These are phyloP conservation scores for Diachrysia chrysitis DNA, from an alignment of 2,888 invertebrate species.

Conservation along the genomic window DNA sequence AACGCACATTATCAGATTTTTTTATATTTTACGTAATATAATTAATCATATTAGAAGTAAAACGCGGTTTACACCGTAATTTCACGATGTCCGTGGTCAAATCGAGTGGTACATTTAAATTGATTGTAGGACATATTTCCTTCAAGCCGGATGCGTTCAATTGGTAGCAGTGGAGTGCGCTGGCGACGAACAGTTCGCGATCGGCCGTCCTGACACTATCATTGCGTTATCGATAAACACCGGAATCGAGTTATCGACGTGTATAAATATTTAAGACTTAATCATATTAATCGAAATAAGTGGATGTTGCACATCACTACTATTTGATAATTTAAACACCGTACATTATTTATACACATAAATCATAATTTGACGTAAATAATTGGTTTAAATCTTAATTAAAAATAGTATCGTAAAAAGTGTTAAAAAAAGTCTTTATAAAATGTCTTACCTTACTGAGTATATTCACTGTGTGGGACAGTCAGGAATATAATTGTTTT, in stretches of 20 bases:
- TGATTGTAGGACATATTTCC: slow-evolving; percentile 87
- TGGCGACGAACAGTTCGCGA: slow-evolving; percentile 76
- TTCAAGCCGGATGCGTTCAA: slow-evolving; percentile 88
- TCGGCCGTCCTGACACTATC: slow-evolving; percentile 72
- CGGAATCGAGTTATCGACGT: slow-evolving; percentile 25
- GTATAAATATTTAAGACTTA: slow-evolving; percentile 8
- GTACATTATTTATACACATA: background rate
- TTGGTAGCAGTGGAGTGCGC: slow-evolving; percentile 79
- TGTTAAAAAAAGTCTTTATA: background rate
- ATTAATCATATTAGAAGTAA: slow-evolving; percentile 23
- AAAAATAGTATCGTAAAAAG: background rate
- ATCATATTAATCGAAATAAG: background rate
- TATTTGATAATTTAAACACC: background rate
- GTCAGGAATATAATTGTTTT: background rate
- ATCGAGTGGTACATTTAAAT: slow-evolving; percentile 85
- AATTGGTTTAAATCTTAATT: background rate
- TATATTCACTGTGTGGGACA: slow-evolving; percentile 20
- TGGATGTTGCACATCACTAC: background rate
- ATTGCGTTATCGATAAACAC: slow-evolving; percentile 50
- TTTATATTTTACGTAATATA: background rate
- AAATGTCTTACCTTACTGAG: slow-evolving; percentile 21
- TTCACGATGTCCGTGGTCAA: slow-evolving; percentile 78
- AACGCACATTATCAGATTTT: no score
- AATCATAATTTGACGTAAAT: no score
- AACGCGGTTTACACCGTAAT: slow-evolving; percentile 46